phyloP scores from a whole-genome alignment of 2,888 invertebrate species.

The Phrixothrix hirtus region DNA sequence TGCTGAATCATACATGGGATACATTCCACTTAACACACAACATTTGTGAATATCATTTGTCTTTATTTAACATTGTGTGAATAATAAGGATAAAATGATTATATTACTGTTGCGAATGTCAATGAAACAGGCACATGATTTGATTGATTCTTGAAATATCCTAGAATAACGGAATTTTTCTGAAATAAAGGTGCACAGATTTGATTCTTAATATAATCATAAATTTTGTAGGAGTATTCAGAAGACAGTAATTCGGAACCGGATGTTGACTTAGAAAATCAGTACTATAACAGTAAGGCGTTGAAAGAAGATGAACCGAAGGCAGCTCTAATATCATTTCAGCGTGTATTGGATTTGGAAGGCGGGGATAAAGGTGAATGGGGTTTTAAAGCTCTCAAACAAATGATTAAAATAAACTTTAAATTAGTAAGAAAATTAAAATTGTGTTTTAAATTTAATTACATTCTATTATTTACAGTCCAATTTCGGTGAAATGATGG shows the following conservation, averaged over 20 bases:
- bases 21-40: no score
- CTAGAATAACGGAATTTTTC: no score
- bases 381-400: slow-evolving; percentile 99
- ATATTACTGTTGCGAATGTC: no score
- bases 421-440: slow-evolving; percentile 70
- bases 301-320: slow-evolving; percentile 95
- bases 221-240: slow-evolving; percentile 81
- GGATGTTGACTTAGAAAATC: slow-evolving; percentile 98
- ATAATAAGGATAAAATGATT: no score
- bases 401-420: slow-evolving; percentile 99
- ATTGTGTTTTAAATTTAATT: background rate
- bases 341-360: slow-evolving; percentile 94
- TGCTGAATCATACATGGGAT: no score
- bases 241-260: slow-evolving; percentile 99
- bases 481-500: slow-evolving; percentile 79
- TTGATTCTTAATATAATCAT: background rate
- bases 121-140: no score
- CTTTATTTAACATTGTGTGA: no score
- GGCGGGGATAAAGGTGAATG: slow-evolving; percentile 99
- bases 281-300: slow-evolving; percentile 99
- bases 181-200: no score
- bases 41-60: no score
- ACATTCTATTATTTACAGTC: slow-evolving; percentile 48
- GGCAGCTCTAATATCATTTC: slow-evolving; percentile 90
- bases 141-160: no score